Conservation (phyloP, 2,888 invertebrate species). For the Harpalus rubripes region DNA sequence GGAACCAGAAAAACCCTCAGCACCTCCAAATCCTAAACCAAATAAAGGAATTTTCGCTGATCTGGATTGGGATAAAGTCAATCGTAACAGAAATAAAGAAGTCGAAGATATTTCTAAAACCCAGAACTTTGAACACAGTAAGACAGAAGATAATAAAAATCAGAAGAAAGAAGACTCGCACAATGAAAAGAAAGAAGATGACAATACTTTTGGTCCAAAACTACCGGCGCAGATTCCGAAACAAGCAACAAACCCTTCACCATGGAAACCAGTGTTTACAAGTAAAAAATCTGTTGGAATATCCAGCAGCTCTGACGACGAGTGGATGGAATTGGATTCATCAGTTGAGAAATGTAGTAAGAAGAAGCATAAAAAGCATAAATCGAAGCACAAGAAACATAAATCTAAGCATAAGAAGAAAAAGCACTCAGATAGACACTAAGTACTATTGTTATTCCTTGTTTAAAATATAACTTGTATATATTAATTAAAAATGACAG, state of each 20-base stretch:
- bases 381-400: conserved; percentile 70
- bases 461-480: conserved; percentile 36
- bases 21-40: conserved; percentile 4
- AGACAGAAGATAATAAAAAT: conserved; percentile 70
- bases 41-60: conserved; percentile 66
- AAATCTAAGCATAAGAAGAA: conserved; percentile 68
- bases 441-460: conserved; percentile 27
- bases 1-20: conserved; percentile 69
- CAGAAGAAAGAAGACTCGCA: conserved; percentile 27
- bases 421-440: conserved; percentile 43
- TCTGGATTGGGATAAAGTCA: conserved; percentile 63
- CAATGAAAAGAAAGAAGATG: conserved; percentile 61
- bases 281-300: conserved; percentile 68
- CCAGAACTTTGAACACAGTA: not conserved
- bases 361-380: conserved; percentile 76
- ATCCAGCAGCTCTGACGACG: conserved; percentile 75
- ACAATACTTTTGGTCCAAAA: conserved; percentile 80
- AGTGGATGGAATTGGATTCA: conserved; percentile 79
- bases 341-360: conserved; percentile 68
- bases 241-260: not conserved
- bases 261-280: conserved; percentile 71
- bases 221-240: conserved; percentile 76
- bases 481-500: conserved; percentile 20
- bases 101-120: conserved; percentile 68
- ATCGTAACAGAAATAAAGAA: conserved; percentile 67